A percentile compares a stretch with the other conserved stretches of the same genome.
phyloP scores from a whole-genome alignment of 2,888 invertebrate genomes.

The Arctia plantaginis region DNA sequence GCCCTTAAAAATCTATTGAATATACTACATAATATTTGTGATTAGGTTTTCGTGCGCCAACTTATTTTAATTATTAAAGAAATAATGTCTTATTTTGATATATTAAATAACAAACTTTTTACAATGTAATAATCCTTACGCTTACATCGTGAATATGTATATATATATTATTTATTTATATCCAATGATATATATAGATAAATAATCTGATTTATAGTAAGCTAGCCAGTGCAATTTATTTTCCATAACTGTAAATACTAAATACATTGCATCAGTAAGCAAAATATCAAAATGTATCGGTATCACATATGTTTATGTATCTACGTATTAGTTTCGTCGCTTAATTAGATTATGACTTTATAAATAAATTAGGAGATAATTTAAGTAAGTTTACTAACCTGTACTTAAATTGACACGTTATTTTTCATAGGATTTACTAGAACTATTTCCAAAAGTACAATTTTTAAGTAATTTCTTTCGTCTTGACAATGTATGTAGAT shows the following conservation, averaged over 20 bases:
- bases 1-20: too few species aligned
- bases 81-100: not conserved
- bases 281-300: conserved; percentile 21
- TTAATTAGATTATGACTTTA: conserved; percentile 41
- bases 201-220: not conserved
- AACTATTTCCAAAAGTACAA: conserved; percentile 28
- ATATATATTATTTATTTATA: too few species aligned
- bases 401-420: conserved; percentile 22
- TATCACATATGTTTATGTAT: conserved; percentile 40
- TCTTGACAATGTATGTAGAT: not conserved
- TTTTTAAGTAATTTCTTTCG: conserved; percentile 10
- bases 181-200: not conserved
- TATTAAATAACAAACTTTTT: not conserved
- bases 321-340: conserved; percentile 36
- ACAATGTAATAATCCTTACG: too few species aligned
- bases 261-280: conserved; percentile 13
- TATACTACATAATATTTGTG: too few species aligned
- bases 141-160: too few species aligned
- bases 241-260: conserved; percentile 7
- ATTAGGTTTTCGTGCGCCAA: too few species aligned
- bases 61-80: too few species aligned
- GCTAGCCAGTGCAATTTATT: conserved; percentile 1
- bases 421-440: conserved; percentile 23
- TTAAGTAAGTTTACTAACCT: conserved; percentile 34
- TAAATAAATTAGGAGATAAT: conserved; percentile 1